Evolutionary conservation across 2,113 vertebrate species (phyloP).

Genomic region (Pluvianellus socialis): DNA sequence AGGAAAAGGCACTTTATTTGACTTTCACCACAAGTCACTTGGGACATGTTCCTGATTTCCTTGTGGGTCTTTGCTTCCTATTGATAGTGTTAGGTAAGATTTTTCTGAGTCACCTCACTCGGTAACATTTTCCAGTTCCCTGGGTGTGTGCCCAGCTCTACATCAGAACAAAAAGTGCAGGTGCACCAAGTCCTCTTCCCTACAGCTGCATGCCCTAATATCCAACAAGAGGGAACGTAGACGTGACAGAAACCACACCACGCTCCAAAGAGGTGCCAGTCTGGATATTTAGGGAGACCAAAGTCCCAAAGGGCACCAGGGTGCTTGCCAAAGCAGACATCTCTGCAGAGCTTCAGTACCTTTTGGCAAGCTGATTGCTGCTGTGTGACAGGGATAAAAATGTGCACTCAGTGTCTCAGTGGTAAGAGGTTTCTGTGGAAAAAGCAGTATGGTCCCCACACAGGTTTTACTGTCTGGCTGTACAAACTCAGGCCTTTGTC

Average conservation of each 20-base stretch:
- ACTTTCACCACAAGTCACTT: neutral
- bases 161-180: neutral
- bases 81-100: neutral
- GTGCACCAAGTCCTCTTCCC: neutral
- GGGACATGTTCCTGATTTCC: neutral
- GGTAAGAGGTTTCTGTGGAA: neutral
- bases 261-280: neutral
- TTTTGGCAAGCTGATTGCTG: neutral
- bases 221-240: neutral
- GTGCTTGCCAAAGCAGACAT: neutral
- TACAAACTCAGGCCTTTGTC: neutral
- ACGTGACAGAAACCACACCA: neutral
- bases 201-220: neutral
- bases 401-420: neutral
- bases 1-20: neutral
- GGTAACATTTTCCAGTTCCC: neutral
- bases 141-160: neutral
- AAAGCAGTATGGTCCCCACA: neutral
- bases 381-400: neutral
- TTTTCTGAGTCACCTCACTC: neutral
- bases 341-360: neutral
- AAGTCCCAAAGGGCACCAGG: neutral
- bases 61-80: neutral
- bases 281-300: neutral
- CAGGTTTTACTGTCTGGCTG: neutral